These are phyloP conservation scores for Eurypyga helias DNA, from an alignment of 2,113 vertebrate genomes.

Conservation along the genomic window DNA sequence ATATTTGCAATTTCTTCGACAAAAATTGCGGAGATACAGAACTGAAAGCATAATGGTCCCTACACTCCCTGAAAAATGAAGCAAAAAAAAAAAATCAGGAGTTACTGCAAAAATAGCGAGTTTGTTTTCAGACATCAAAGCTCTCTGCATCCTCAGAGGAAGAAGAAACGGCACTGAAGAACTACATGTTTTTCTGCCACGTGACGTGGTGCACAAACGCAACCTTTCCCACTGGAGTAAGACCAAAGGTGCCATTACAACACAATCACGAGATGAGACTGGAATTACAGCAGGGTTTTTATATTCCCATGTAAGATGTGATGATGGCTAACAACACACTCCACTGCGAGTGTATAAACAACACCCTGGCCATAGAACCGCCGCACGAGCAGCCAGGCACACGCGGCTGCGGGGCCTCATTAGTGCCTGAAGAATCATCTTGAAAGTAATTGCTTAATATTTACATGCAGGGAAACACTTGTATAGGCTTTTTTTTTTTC, in stretches of 20 bases:
- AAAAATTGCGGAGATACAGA: constrained; percentile 60
- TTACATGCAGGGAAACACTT: not conserved
- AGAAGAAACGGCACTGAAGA: not conserved
- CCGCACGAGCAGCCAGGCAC: fast-evolving
- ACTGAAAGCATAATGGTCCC: not conserved
- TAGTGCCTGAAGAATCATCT: not conserved
- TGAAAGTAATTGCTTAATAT: not conserved
- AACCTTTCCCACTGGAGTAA: not conserved
- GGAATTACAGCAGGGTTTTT: not conserved
- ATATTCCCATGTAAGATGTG: not conserved
- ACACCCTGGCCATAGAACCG: not conserved
- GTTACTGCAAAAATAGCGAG: not conserved
- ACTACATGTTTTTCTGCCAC: not conserved
- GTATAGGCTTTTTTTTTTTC: too few relatives aligned
- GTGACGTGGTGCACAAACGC: not conserved
- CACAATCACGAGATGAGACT: not conserved
- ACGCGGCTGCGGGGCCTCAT: not conserved
- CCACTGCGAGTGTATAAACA: fast-evolving
- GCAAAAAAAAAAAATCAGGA: not conserved
- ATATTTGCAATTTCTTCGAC: constrained; percentile 64
- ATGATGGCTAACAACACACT: not conserved
- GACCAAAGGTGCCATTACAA: not conserved
- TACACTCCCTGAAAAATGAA: not conserved
- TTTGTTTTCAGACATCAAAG: not conserved
- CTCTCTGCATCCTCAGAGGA: not conserved